Base-by-base conservation (phyloP, 2,113 vertebrate species). In the Calidris pugnax region DNA sequence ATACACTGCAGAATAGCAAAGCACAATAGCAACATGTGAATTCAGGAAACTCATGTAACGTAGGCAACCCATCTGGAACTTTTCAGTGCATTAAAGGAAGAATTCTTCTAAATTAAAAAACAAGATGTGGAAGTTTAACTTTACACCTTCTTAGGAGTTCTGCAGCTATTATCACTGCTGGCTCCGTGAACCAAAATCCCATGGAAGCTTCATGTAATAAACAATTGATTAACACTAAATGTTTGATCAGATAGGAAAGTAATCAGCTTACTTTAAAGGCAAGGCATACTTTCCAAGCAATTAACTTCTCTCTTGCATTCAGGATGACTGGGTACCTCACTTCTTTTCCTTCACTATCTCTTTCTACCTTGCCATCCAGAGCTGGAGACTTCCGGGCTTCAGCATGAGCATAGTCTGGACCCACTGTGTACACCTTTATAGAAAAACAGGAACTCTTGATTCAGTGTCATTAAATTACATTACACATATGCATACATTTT, bases 201-300 rank as follows among this genome's bases (percentile, higher is more conserved):
- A n/a, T 0, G 0, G 43, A 74, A 86, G 24, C 55, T 92, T 78
- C 41, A 95, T 2, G 16, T 53, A 85, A 73, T 68, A 59, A 94
- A 72, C 47, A 91, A 77, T 80, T 74, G 85, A 91, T 91, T 85
- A 95, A 81, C 56, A 68, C 33, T 80, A 80, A 90, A 56, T 30
- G 72, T 84, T 83, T 93, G 62, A 87, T 88, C 73, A 87, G 87
- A 89, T 76, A 81, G 48, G 39, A 88, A 88, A 85, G 48, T 53
- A 57, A 90, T 80, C 59, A 69, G 67, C 82, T 98, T 98, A 99
- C 99, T 98, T 99, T 99, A 96, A 99, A 99, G 57, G 99, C 99
- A 81, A 99, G 98, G 91, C 99, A 99, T 67, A 99, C 99, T 98
- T 99, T 99, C 99, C 99, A 99, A 72, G 99, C 99, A 87, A 99